These are phyloP conservation scores for Leucophenga montana DNA, from an alignment of 2,888 invertebrate genomes.

Conservation along the genomic window DNA sequence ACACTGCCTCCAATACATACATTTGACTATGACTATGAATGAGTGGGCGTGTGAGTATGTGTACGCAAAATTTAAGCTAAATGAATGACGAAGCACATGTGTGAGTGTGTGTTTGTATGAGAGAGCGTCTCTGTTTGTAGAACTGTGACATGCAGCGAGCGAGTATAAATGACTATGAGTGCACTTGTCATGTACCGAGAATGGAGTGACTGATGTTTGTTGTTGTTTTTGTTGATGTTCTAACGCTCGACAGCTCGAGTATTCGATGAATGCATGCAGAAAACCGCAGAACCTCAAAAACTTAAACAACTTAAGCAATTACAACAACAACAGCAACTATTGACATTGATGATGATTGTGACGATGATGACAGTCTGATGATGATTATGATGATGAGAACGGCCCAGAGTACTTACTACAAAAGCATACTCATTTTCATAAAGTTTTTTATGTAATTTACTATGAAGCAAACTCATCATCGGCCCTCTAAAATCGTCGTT, in stretches of 20 bases:
- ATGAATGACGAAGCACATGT: constrained; percentile 51
- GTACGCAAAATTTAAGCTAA: constrained; percentile 45
- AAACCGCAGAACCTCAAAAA: constrained; percentile 14
- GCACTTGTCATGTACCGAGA: constrained; percentile 18
- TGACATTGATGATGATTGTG: neutral
- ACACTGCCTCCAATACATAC: constrained; percentile 26
- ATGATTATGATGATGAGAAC: too few relatives aligned
- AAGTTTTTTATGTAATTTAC: constrained; percentile 23
- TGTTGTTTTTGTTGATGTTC: constrained; percentile 10
- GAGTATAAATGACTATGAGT: constrained; percentile 17
- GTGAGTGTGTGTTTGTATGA: constrained; percentile 3
- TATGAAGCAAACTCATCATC: constrained; percentile 6
- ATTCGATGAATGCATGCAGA: constrained; percentile 8
- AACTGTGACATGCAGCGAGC: constrained; percentile 34
- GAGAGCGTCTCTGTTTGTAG: constrained; percentile 27
- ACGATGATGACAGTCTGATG: too few relatives aligned
- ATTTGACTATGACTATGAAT: constrained; percentile 47
- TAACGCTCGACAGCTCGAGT: constrained; percentile 30
- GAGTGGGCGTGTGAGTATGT: constrained; percentile 50
- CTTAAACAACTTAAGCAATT: constrained; percentile 22
- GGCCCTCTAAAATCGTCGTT: too few relatives aligned
- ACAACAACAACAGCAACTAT: constrained; percentile 9
- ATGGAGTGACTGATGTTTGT: constrained; percentile 16
- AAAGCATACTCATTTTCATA: neutral
- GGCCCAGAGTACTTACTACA: neutral